Evolutionary conservation across 1,140 invertebrate genomes (phyloP), one percentile per base, ranked within the genome.

Genomic region (Melipona quadrifasciata): DNA sequence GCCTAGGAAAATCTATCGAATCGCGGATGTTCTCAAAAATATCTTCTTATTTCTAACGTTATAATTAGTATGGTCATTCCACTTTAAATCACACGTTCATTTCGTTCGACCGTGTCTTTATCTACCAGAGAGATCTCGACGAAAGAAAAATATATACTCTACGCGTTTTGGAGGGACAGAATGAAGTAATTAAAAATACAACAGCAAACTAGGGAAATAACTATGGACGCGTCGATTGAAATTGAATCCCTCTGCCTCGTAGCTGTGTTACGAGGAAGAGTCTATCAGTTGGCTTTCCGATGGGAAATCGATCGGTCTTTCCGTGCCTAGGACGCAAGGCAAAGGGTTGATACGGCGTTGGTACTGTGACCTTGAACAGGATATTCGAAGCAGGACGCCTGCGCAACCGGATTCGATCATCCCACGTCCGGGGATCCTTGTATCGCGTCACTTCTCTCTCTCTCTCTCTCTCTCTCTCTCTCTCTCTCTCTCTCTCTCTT

Each of bases 341-440:
- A 84, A 90, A 86, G 84, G 84, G 67, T 80, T 55, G 68, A 58
- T 80, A 58, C 55, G 80, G 82, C 68, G 83, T 87, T 90, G 87
- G 72, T 86, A 91, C 87, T 92, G 90, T 90, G 92, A 93, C 92
- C 92, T 93, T 93, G 92, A 92, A 92, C 88, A 93, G 92, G 90
- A 93, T 88, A 88, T 86, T 39, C 71, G 72, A 81, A 78, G 81
- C 68, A 73, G 55, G 31, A 84, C 91, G 92, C 90, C 84, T 90
- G 92, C 92, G 92, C 87, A 79, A 61, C 72, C 78, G 86, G 84
- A 91, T 92, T 91, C 91, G 92, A 93, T 92, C 91, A 92, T 92
- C 86, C 87, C 85, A 75, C 87, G 87, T 91, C 80, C 86, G 76
- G 86, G 86, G 86, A 78, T 90, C 91, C 92, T 89, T 84, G 73